Evolutionary conservation across 2,888 invertebrate genomes (phyloP).

Genomic region (Netelia virgata): DNA sequence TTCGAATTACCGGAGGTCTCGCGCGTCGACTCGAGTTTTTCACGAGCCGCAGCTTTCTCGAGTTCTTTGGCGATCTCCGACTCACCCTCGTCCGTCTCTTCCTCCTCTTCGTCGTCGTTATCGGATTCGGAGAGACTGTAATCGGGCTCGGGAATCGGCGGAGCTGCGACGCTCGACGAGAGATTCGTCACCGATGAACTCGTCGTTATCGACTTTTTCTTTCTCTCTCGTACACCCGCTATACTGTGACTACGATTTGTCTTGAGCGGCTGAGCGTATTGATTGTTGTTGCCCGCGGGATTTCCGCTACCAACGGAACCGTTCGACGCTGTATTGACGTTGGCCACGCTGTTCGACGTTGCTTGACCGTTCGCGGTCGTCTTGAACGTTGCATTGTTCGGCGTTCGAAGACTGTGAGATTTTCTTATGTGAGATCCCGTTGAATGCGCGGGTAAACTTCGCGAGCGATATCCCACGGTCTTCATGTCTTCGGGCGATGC

Average conservation of each 20-base stretch:
- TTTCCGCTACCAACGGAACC: constrained; percentile 64
- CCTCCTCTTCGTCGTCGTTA: constrained; percentile 88
- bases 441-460: constrained; percentile 86
- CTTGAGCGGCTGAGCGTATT: constrained; percentile 87
- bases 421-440: constrained; percentile 88
- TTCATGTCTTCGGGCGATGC: constrained; percentile 95
- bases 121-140: constrained; percentile 96
- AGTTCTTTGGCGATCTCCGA: constrained; percentile 86
- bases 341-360: constrained; percentile 71
- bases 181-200: constrained; percentile 84
- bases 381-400: constrained; percentile 85
- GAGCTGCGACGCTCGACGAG: constrained; percentile 83
- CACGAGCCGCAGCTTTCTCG: constrained; percentile 85
- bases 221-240: constrained; percentile 81
- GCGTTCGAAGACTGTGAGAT: constrained; percentile 87
- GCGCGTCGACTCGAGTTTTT: constrained; percentile 83
- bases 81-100: constrained; percentile 87
- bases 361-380: constrained; percentile 71
- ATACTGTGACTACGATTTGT: constrained; percentile 84
- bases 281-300: constrained; percentile 82
- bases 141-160: constrained; percentile 96
- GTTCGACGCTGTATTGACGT: constrained; percentile 67
- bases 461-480: constrained; percentile 89
- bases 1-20: constrained; percentile 85
- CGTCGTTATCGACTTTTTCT: constrained; percentile 83